Percentiles rank a stretch among this genome's conserved stretches.
Evolutionary conservation across 2,888 invertebrate species (phyloP).

Genomic region (Drymonia ruficornis): DNA sequence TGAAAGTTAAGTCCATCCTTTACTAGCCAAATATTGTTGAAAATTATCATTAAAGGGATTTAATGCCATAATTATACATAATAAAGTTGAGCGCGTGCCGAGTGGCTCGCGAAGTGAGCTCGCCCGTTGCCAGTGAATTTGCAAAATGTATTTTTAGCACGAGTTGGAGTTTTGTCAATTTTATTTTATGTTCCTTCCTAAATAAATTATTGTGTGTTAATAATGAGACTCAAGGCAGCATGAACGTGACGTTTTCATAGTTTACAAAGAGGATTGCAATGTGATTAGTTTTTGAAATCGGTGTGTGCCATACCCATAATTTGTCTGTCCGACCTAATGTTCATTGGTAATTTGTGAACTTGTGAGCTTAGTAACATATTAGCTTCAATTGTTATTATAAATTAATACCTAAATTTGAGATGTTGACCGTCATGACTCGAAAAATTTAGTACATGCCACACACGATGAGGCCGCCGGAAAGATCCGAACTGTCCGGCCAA

Average conservation of each 20-base stretch:
- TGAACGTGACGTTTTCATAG: background rate
- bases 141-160: constrained; percentile 56
- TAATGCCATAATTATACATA: too few species aligned
- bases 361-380: too few species aligned
- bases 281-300: constrained; percentile 8
- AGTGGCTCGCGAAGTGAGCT: constrained; percentile 12
- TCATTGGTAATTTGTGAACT: too few species aligned
- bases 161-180: constrained; percentile 72
- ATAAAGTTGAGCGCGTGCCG: too few species aligned
- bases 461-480: too few species aligned
- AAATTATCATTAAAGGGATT: constrained; percentile 1
- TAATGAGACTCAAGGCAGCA: constrained; percentile 23
- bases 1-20: constrained; percentile 8
- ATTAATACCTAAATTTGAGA: too few species aligned
- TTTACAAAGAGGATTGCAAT: constrained; percentile 7
- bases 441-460: too few species aligned
- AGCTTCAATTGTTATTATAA: too few species aligned
- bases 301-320: too few species aligned
- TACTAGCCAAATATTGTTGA: constrained; percentile 15
- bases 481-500: too few species aligned
- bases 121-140: constrained; percentile 47
- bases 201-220: constrained; percentile 46
- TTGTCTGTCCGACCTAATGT: too few species aligned
- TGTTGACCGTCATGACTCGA: too few species aligned
- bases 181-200: constrained; percentile 76